These are phyloP conservation scores for Capitulum mitella DNA, from an alignment of 2,888 invertebrate genomes.

Conservation along the genomic window DNA sequence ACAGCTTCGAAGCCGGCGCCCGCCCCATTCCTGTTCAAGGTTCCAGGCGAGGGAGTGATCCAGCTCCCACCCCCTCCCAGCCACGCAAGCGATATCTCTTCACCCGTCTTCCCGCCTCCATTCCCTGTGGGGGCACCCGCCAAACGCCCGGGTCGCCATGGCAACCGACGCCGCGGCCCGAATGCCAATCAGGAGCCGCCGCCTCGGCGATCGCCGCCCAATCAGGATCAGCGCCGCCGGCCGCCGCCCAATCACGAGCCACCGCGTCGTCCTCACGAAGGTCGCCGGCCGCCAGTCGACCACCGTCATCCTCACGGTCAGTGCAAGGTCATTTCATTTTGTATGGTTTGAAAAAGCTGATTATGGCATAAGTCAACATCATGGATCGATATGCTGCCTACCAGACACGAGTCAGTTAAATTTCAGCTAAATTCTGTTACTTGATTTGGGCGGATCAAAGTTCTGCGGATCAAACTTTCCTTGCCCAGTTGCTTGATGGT, in stretches of 20 bases:
- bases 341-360: too few relatives aligned
- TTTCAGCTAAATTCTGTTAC: too few relatives aligned
- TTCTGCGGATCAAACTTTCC: too few relatives aligned
- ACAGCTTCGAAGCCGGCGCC: conserved; percentile 17
- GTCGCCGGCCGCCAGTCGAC: background rate
- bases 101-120: conserved; percentile 26
- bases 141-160: background rate
- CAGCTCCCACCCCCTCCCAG: conserved; percentile 17
- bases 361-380: too few relatives aligned
- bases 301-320: background rate
- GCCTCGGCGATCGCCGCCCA: conserved; percentile 11
- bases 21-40: conserved; percentile 18
- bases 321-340: too few relatives aligned
- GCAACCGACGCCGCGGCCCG: background rate
- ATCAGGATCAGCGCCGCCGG: background rate
- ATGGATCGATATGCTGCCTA: too few relatives aligned
- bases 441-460: too few relatives aligned
- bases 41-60: background rate
- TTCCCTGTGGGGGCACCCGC: background rate
- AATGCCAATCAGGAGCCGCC: background rate
- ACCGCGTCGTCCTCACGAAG: background rate
- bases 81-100: background rate
- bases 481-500: too few relatives aligned
- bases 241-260: conserved; percentile 1
- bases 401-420: too few relatives aligned